These are phyloP conservation scores for Laticauda colubrina DNA, from an alignment of 2,113 vertebrate genomes.

Conservation along the genomic window DNA sequence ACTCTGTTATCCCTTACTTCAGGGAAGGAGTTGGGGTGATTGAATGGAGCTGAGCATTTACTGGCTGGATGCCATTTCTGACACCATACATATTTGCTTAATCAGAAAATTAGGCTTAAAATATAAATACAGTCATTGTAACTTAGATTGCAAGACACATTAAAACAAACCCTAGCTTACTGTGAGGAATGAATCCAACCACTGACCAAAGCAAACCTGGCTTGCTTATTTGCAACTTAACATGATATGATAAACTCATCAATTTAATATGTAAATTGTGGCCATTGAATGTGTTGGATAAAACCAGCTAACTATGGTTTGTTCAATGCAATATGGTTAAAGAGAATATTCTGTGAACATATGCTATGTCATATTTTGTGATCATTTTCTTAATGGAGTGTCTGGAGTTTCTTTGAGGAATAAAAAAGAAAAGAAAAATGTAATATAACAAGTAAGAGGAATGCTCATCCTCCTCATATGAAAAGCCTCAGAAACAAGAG, in stretches of 20 bases:
- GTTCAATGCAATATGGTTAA: background rate
- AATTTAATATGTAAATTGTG: background rate
- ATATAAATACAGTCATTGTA: background rate
- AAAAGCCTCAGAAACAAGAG: background rate
- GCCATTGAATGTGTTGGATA: background rate
- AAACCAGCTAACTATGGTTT: background rate
- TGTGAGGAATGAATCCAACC: background rate
- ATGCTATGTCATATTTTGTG: background rate
- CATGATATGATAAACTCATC: background rate
- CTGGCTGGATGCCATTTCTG: too few relatives aligned
- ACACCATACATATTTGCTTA: background rate
- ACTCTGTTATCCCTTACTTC: too few relatives aligned
- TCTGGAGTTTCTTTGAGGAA: background rate
- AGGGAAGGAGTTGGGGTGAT: too few relatives aligned
- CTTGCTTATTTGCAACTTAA: background rate
- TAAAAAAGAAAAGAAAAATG: background rate
- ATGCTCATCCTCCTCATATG: background rate
- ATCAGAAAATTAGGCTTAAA: background rate
- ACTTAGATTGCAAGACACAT: background rate
- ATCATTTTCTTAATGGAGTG: background rate
- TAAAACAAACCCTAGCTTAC: background rate
- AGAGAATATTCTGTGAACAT: background rate
- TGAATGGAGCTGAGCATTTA: too few relatives aligned
- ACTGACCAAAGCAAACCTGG: background rate
- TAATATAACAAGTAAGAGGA: background rate